These are phyloP conservation scores for Equus quagga DNA, from an alignment of 2,113 vertebrate species.

Conservation along the genomic window DNA sequence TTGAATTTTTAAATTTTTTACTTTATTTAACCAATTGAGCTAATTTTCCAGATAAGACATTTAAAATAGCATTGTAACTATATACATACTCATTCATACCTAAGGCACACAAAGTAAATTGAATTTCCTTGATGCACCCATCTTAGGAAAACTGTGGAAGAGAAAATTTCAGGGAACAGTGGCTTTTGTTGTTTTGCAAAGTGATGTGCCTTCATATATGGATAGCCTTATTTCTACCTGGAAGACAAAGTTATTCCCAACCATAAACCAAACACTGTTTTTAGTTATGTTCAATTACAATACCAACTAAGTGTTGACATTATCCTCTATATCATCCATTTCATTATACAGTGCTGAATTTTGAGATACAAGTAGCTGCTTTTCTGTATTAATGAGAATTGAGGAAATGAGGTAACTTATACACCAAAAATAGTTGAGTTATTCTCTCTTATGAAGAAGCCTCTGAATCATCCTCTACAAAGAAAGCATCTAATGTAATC, in stretches of 20 bases:
- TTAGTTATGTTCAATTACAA: constrained; percentile 51
- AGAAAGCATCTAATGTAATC: constrained; percentile 16
- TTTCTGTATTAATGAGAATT: constrained; percentile 36
- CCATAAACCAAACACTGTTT: not conserved
- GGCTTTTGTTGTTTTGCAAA: constrained; percentile 5
- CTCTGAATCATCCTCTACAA: constrained; percentile 17
- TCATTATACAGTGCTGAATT: constrained; percentile 45
- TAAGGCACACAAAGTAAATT: constrained; percentile 31
- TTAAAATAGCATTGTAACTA: constrained; percentile 45
- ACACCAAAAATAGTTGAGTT: not conserved
- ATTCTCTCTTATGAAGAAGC: constrained; percentile 37
- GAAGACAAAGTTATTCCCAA: constrained; percentile 41
- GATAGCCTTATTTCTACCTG: constrained; percentile 24
- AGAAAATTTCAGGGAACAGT: constrained; percentile 28
- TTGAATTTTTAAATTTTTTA: constrained; percentile 50
- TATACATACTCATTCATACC: not conserved
- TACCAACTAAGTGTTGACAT: constrained; percentile 22
- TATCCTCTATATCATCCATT: not conserved
- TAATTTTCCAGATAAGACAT: not conserved
- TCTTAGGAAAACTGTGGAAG: constrained; percentile 15
- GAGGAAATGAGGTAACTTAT: not conserved
- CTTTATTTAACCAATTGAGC: not conserved
- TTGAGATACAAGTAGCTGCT: not conserved
- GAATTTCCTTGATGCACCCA: constrained; percentile 14
- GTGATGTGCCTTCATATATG: not conserved